A percentile compares a stretch with the other conserved stretches of the same genome.
Evolutionary conservation across 2,888 invertebrate genomes (phyloP).

Genomic region (Ypsolopha sequella): DNA sequence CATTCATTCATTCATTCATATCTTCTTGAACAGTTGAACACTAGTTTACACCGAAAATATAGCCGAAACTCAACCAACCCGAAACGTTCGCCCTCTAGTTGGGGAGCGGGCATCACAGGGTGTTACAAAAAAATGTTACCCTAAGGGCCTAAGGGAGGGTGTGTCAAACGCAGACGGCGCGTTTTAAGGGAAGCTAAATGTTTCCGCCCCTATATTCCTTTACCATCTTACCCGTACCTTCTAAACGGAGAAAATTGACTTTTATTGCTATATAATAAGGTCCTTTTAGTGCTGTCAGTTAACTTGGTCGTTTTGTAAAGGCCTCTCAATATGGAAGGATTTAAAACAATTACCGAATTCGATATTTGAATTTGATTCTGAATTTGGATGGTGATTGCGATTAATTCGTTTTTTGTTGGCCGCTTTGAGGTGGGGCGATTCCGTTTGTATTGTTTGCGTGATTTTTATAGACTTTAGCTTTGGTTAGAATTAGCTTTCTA

Average conservation of each 20-base stretch:
- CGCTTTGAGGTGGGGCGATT: too few relatives aligned
- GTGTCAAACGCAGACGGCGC: slow-evolving; percentile 43
- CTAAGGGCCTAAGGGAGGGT: slow-evolving; percentile 32
- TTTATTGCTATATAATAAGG: too few relatives aligned
- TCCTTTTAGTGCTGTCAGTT: background rate
- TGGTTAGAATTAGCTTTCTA: too few relatives aligned
- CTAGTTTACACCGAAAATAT: too few relatives aligned
- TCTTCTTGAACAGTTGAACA: too few relatives aligned
- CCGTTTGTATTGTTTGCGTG: too few relatives aligned
- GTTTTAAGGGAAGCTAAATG: slow-evolving; percentile 5
- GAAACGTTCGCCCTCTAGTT: too few relatives aligned
- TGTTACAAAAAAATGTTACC: slow-evolving; percentile 59
- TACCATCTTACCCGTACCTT: background rate
- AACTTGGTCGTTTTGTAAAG: background rate
- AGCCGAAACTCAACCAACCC: too few relatives aligned
- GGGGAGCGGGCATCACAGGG: slow-evolving; percentile 17
- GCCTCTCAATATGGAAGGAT: slow-evolving; percentile 10
- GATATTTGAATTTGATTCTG: slow-evolving; percentile 32
- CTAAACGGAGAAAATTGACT: too few relatives aligned
- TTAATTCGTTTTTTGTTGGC: too few relatives aligned
- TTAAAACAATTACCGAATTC: slow-evolving; percentile 44
- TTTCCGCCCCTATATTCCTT: slow-evolving; percentile 20
- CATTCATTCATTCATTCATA: too few relatives aligned
- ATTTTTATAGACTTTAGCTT: too few relatives aligned
- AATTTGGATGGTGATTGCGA: slow-evolving; percentile 7